Evolutionary conservation across 2,888 invertebrate species (phyloP).

Genomic region (Zonitis immaculata): DNA sequence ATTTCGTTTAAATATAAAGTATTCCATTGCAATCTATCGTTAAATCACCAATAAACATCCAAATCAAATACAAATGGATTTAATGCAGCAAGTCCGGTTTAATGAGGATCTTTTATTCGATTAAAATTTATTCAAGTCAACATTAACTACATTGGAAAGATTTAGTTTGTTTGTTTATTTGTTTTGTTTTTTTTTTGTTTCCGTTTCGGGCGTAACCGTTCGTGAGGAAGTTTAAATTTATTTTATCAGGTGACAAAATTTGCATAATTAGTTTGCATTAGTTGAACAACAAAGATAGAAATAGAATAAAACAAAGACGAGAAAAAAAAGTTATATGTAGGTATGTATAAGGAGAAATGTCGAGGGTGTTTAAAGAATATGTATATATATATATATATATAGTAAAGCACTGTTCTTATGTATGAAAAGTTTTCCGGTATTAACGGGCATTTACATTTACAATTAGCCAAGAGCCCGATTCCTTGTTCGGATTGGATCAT

Average conservation of each 20-base stretch:
- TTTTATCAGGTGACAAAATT: conserved; percentile 40
- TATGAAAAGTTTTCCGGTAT: conserved; percentile 23
- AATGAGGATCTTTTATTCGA: conserved; percentile 25
- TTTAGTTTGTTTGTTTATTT: conserved; percentile 13
- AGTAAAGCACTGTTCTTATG: too few species aligned
- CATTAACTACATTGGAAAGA: neutral
- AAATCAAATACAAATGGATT: conserved; percentile 28
- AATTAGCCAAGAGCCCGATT: conserved; percentile 24
- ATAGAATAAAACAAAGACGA: neutral
- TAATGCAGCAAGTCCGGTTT: conserved; percentile 27
- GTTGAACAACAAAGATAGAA: conserved; percentile 10
- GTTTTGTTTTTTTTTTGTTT: conserved; percentile 27
- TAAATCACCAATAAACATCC: conserved; percentile 29
- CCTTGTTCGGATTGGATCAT: conserved; percentile 20
- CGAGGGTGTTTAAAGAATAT: neutral
- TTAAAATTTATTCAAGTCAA: conserved; percentile 31
- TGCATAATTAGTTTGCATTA: conserved; percentile 40
- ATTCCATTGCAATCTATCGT: conserved; percentile 8
- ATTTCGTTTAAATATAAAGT: neutral
- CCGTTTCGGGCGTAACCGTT: conserved; percentile 27
- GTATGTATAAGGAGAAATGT: neutral
- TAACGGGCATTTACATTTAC: conserved; percentile 30
- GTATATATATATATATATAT: too few species aligned
- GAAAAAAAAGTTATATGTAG: too few species aligned
- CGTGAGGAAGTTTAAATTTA: conserved; percentile 34